Percentiles rank a stretch among this genome's conserved stretches.
phyloP scores from a whole-genome alignment of 2,797 vertebrate species.

The Malacoraja senta region DNA sequence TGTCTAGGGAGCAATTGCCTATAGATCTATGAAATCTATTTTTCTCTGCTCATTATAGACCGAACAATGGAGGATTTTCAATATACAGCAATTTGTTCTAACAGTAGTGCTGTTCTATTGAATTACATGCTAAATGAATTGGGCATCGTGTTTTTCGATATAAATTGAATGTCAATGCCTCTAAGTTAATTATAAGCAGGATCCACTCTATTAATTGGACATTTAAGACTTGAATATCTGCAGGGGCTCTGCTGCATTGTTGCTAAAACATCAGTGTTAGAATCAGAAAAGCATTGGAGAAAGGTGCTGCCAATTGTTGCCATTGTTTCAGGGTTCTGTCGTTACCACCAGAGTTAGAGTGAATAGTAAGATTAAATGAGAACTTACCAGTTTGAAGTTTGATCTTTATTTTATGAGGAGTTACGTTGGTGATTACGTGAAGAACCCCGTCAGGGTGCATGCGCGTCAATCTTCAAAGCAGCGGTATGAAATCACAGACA shows the following conservation, averaged over 20 bases:
- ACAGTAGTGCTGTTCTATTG: not conserved
- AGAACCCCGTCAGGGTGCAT: too few species aligned
- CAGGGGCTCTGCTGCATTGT: not conserved
- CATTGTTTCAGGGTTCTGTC: not conserved
- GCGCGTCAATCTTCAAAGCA: too few species aligned
- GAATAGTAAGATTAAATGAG: too few species aligned
- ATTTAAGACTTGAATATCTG: not conserved
- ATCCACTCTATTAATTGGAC: not conserved
- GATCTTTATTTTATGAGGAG: too few species aligned
- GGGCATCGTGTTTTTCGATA: not conserved
- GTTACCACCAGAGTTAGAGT: not conserved
- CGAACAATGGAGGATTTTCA: not conserved
- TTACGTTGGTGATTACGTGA: too few species aligned
- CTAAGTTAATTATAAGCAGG: not conserved
- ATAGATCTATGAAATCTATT: constrained; percentile 13
- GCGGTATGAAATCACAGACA: too few species aligned
- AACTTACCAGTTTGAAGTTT: too few species aligned
- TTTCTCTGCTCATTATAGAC: not conserved
- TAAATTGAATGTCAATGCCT: constrained; percentile 12
- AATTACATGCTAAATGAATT: constrained; percentile 9
- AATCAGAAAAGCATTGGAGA: not conserved
- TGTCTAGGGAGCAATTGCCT: constrained; percentile 6
- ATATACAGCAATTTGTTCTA: not conserved
- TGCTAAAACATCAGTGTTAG: not conserved
- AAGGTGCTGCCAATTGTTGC: not conserved